A percentile compares a stretch with the other conserved stretches of the same genome.
Evolutionary conservation across 1,140 invertebrate species (phyloP).

Genomic region (Zaprionus tsacasi): DNA sequence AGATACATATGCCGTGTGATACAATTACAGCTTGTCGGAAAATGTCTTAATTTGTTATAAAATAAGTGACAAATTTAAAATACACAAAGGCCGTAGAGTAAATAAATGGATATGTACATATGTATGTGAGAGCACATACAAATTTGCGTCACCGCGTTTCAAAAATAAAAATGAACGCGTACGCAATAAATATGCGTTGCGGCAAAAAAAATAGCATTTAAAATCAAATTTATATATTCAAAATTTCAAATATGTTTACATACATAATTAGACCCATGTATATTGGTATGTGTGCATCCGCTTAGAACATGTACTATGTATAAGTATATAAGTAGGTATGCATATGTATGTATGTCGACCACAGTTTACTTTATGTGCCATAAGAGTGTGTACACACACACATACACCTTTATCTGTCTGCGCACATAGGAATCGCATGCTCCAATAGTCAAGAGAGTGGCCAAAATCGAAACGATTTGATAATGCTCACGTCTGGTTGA

Average conservation of each 20-base stretch:
- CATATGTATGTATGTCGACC: neutral
- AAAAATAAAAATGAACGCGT: constrained; percentile 35
- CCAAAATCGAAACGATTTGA: constrained; percentile 20
- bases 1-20: neutral
- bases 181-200: constrained; percentile 17
- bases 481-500: constrained; percentile 15
- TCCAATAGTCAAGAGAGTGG: constrained; percentile 27
- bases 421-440: constrained; percentile 19
- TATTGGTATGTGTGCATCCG: neutral
- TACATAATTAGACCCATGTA: constrained; percentile 11
- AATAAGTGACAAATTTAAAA: neutral
- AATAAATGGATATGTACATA: neutral
- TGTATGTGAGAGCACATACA: constrained; percentile 13
- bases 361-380: constrained; percentile 5
- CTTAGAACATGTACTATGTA: neutral
- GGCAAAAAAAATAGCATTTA: neutral
- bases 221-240: constrained; percentile 35
- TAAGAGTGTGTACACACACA: neutral
- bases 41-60: neutral
- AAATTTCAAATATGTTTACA: constrained; percentile 37
- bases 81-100: neutral
- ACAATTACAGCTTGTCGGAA: neutral
- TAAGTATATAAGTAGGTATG: neutral
- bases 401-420: neutral
- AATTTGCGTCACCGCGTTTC: constrained; percentile 55